A percentile compares a stretch with the other conserved stretches of the same genome.
Conservation (phyloP, 2,888 invertebrate species). For the Stegophylla sp. region DNA sequence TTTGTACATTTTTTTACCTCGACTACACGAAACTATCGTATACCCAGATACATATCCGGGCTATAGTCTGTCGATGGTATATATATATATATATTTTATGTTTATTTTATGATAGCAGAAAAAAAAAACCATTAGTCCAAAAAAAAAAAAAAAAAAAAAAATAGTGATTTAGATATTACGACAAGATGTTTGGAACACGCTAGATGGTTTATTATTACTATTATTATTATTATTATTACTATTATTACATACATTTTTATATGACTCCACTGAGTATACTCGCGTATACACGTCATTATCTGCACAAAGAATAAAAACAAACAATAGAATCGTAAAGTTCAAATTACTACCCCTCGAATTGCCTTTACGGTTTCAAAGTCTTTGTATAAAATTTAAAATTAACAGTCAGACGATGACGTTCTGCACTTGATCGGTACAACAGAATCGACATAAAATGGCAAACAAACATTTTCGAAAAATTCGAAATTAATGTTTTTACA, state of each 20-base stretch:
- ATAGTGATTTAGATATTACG: conserved; percentile 16
- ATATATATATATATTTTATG: background rate
- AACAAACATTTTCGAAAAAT: too few relatives aligned
- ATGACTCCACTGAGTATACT: background rate
- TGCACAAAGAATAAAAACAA: background rate
- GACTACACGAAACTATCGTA: too few relatives aligned
- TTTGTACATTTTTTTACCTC: too few relatives aligned
- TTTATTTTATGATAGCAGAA: background rate
- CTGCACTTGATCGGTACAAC: too few relatives aligned
- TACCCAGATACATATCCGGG: too few relatives aligned
- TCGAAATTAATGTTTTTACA: too few relatives aligned
- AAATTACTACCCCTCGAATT: background rate
- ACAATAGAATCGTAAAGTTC: background rate
- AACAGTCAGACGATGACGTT: background rate
- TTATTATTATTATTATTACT: background rate
- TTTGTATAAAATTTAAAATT: background rate
- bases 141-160: background rate
- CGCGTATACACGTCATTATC: background rate
- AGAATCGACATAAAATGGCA: too few relatives aligned
- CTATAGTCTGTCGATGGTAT: background rate
- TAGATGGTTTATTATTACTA: background rate
- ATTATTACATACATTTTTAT: conserved; percentile 9
- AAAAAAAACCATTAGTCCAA: background rate
- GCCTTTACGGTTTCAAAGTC: background rate
- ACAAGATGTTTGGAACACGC: conserved; percentile 6